Conservation (phyloP, 2,797 vertebrate species). For the Dicrostonyx torquatus region DNA sequence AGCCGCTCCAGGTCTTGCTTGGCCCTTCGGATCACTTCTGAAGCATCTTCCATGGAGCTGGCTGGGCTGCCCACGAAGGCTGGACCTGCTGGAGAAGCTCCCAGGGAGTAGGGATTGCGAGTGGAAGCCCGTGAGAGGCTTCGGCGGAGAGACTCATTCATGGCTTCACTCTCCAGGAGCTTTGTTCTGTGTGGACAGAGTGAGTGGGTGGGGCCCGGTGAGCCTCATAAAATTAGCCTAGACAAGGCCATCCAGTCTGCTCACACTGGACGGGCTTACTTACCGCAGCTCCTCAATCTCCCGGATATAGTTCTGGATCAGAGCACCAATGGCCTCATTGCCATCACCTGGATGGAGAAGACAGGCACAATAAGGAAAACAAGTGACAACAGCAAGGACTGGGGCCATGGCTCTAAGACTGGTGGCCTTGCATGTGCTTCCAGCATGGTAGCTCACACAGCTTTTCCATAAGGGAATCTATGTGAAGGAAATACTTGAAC, state of each 20-base stretch:
- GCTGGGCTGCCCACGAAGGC: conserved; percentile 85
- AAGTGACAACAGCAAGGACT: background rate
- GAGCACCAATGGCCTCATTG: conserved; percentile 93
- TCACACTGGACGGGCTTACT: background rate
- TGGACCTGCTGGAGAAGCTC: conserved; percentile 74
- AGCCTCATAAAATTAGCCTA: fast-evolving
- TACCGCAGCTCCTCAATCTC: conserved; percentile 97
- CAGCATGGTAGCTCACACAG: fast-evolving
- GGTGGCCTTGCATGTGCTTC: background rate
- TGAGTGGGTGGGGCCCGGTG: fast-evolving
- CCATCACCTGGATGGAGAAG: conserved; percentile 88
- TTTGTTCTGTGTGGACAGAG: conserved; percentile 88
- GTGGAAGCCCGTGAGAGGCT: conserved; percentile 89
- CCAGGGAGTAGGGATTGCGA: conserved; percentile 85
- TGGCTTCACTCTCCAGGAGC: conserved; percentile 96
- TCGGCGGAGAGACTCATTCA: conserved; percentile 96
- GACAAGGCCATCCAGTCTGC: fast-evolving
- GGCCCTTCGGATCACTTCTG: conserved; percentile 93
- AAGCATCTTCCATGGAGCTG: conserved; percentile 92
- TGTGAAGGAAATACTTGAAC: background rate
- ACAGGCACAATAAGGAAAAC: too few relatives aligned
- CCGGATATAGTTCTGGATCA: conserved; percentile 97
- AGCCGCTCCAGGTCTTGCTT: conserved; percentile 96
- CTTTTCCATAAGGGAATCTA: background rate
- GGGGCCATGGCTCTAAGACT: background rate